A percentile compares a stretch with the other conserved stretches of the same genome.
phyloP scores from a whole-genome alignment of 2,113 vertebrate genomes.

The Sorex araneus region DNA sequence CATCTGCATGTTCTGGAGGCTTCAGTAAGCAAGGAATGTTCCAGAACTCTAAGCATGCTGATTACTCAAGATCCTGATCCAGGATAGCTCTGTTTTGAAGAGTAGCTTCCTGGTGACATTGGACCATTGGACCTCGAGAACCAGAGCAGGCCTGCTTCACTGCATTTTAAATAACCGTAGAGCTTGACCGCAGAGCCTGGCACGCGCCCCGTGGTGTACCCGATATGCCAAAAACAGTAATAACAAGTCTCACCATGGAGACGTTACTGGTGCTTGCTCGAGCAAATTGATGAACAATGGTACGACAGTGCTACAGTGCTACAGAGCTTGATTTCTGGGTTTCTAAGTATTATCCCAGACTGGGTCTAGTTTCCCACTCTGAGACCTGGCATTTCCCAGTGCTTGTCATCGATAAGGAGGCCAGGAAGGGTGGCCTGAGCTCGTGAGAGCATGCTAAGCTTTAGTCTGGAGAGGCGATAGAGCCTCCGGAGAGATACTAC shows the following conservation, averaged over 20 bases:
- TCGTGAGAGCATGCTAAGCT: neutral
- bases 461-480: neutral
- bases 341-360: neutral
- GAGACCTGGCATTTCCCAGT: neutral
- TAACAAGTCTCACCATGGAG: too few species aligned
- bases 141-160: neutral
- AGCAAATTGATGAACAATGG: too few species aligned
- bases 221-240: too few species aligned
- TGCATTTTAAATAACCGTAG: neutral
- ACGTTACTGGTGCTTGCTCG: too few species aligned
- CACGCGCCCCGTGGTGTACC: too few species aligned
- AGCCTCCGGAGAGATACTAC: too few species aligned
- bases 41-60: neutral
- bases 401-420: neutral
- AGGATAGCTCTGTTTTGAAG: constrained; percentile 24
- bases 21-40: constrained; percentile 38
- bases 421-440: neutral
- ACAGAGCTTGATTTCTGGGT: constrained; percentile 24
- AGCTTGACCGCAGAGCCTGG: too few species aligned
- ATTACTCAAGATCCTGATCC: neutral
- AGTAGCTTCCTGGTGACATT: constrained; percentile 16
- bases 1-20: neutral
- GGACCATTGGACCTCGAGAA: neutral
- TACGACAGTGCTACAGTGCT: too few species aligned
- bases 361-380: neutral